Evolutionary conservation across 2,888 invertebrate species (phyloP).

Genomic region (Hyposoter dolosus): DNA sequence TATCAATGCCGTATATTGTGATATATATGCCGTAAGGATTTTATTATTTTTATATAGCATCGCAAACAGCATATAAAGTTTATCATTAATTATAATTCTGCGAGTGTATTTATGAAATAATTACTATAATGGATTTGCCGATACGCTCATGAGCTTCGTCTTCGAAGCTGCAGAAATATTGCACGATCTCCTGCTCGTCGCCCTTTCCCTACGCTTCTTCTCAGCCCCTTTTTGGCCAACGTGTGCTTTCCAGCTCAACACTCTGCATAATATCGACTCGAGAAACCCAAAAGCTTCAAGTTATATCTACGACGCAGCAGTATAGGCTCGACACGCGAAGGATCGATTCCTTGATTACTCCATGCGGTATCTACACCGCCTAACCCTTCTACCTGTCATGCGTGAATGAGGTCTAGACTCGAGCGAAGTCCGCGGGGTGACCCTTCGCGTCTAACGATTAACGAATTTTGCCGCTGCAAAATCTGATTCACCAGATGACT

Average conservation of each 20-base stretch:
- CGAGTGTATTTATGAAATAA: neutral
- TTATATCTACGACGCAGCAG: slow-evolving; percentile 28
- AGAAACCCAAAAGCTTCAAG: neutral
- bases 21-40: neutral
- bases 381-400: slow-evolving; percentile 16
- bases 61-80: neutral
- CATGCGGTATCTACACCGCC: slow-evolving; percentile 17
- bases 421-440: neutral
- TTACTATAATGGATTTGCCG: neutral
- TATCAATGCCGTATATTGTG: neutral
- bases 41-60: neutral
- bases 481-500: slow-evolving; percentile 8
- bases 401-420: slow-evolving; percentile 17
- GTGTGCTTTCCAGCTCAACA: neutral
- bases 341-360: slow-evolving; percentile 58
- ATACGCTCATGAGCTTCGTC: neutral
- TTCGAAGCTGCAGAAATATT: neutral
- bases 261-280: slow-evolving; percentile 11
- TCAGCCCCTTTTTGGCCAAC: neutral
- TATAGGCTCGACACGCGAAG: slow-evolving; percentile 28
- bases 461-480: slow-evolving; percentile 16
- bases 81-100: neutral
- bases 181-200: neutral
- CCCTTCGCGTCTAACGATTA: slow-evolving; percentile 22
- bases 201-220: neutral